Evolutionary conservation across 2,888 invertebrate species (phyloP), one percentile per base, ranked within the genome.

Genomic region (Lochmaea crataegi): DNA sequence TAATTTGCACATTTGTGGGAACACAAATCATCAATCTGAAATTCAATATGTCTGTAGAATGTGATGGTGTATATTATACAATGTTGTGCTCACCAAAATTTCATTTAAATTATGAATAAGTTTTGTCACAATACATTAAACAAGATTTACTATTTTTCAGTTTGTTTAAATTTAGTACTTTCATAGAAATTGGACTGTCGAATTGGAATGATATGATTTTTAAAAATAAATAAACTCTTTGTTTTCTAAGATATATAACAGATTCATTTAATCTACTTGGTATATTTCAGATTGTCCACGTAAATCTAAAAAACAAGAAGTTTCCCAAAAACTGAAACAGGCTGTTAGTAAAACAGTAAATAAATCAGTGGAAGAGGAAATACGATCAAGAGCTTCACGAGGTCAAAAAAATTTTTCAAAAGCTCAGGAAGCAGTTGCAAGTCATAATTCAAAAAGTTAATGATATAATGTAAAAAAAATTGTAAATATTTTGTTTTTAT

Each of bases 311-410:
- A 92, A 92, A 80, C 83, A 86, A 16, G 86, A 90, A 66, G 91
- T 92, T 82, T 85, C 89, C 0, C 89, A 90, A 78, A 92, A 92
- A 81, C 87, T 93, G 83, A 93, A 93, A 81, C 90, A 90, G 76
- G 89, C 89, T 69, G 90, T 93, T 14, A 89, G 92, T 7, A 93
- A 91, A 85, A 91, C 91, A 83, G 91, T 94, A n/a, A 93, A 93
- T 82, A 90, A 90, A 81, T 89, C 90, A 2, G 90, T 91, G 65
- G 93, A 93, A 83, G 86, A 91, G 77, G 92, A 93, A 84, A 87
- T 93, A 61, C 85, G 93, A 65, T 88, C 90, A 1, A 84, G 89
- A 72, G 91, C 92, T 0, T 73, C 75, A 85, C 86, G 26, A 41
- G 86, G 87, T 57, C 84, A 86, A 1, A 85, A 83, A 65, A 87